A percentile compares a stretch with the other conserved stretches of the same genome.
Conservation (phyloP, 2,888 invertebrate species). For the Microplitis deprimator region DNA sequence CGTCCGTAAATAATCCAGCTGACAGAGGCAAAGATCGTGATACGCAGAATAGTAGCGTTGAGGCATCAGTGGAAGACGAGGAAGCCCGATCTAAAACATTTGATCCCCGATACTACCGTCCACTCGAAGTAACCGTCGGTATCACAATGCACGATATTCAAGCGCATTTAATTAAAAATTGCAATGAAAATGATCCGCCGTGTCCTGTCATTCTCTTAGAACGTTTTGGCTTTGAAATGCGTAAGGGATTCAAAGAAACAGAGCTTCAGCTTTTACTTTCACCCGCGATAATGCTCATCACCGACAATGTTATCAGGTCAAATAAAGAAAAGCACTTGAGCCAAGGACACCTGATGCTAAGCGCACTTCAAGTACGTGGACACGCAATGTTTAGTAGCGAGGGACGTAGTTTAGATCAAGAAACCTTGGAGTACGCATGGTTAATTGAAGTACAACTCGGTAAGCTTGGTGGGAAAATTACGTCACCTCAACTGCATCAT, state of each 20-base stretch:
- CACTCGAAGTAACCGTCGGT: constrained; percentile 92
- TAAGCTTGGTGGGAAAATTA: constrained; percentile 91
- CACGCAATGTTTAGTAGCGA: constrained; percentile 97
- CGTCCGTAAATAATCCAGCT: constrained; percentile 68
- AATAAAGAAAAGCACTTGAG: constrained; percentile 81
- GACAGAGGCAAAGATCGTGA: constrained; percentile 64
- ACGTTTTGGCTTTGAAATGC: constrained; percentile 97
- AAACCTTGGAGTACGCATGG: constrained; percentile 98
- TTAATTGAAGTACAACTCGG: constrained; percentile 95
- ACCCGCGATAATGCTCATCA: constrained; percentile 87
- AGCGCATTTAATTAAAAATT: constrained; percentile 93
- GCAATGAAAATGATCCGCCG: constrained; percentile 90
- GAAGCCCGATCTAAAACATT: constrained; percentile 77
- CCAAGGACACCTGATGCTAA: constrained; percentile 88
- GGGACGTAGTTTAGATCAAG: constrained; percentile 90
- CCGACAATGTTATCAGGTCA: constrained; percentile 81
- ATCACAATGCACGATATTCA: constrained; percentile 96
- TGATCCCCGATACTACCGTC: constrained; percentile 90
- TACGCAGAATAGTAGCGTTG: constrained; percentile 70
- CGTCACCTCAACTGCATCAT: constrained; percentile 90
- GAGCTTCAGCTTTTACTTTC: constrained; percentile 91
- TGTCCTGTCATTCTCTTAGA: constrained; percentile 92
- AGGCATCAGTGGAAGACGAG: constrained; percentile 78
- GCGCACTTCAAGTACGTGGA: constrained; percentile 90
- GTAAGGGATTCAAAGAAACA: constrained; percentile 92